A percentile compares a stretch with the other conserved stretches of the same genome.
Conservation (phyloP, 2,797 vertebrate genomes). For the Uromys caudimaculatus region DNA sequence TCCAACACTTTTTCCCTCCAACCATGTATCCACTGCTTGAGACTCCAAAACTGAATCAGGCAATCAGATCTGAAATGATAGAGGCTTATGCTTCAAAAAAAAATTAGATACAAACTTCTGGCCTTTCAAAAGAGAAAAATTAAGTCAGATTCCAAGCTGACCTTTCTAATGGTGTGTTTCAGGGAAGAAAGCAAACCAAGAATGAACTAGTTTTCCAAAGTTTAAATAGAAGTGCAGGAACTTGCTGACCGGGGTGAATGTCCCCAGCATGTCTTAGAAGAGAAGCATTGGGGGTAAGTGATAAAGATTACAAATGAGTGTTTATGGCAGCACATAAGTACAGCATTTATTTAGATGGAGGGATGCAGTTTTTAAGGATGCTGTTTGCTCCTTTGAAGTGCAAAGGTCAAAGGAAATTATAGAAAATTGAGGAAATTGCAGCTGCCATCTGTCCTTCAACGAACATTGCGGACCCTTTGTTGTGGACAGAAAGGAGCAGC, state of each 20-base stretch:
- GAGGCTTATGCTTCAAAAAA: constrained; percentile 57
- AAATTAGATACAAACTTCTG: constrained; percentile 21
- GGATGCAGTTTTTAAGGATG: constrained; percentile 8
- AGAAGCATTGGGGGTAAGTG: neutral
- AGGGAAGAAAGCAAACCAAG: constrained; percentile 45
- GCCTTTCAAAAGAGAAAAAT: constrained; percentile 36
- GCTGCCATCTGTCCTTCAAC: constrained; percentile 25
- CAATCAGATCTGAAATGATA: constrained; percentile 38
- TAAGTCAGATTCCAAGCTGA: constrained; percentile 12
- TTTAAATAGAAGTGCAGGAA: neutral
- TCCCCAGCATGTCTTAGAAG: neutral
- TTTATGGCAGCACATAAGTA: constrained; percentile 28
- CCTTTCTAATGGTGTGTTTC: neutral
- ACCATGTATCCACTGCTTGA: neutral
- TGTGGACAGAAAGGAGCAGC: constrained; percentile 22
- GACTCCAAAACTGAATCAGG: constrained; percentile 1
- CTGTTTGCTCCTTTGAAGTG: constrained; percentile 41
- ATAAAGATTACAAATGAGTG: neutral
- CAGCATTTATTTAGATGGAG: neutral
- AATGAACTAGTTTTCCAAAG: neutral
- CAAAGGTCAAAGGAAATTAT: constrained; percentile 68
- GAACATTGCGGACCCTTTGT: neutral
- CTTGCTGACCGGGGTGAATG: neutral
- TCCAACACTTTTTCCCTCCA: constrained; percentile 15
- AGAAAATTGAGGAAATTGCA: constrained; percentile 65